phyloP scores from a whole-genome alignment of 64 coral and sea anemone species.

The Hydrozoanthus tunicans region DNA sequence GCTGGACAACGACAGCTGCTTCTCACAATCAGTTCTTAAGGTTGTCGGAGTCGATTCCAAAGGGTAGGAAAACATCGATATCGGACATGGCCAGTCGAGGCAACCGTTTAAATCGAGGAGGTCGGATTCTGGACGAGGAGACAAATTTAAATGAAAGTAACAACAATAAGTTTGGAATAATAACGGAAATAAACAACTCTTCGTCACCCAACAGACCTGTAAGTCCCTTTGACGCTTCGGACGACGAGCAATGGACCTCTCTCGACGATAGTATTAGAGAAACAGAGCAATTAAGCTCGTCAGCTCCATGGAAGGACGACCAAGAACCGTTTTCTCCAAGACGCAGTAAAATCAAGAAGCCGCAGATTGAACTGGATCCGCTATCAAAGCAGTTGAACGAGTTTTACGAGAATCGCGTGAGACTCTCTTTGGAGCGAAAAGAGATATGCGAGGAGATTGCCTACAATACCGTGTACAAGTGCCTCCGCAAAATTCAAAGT shows the following conservation, averaged over 20 bases:
- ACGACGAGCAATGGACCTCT: slow-evolving; percentile 72
- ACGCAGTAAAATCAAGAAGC: slow-evolving; percentile 83
- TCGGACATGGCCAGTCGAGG: slow-evolving; percentile 49
- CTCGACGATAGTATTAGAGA: slow-evolving; percentile 40
- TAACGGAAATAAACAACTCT: not conserved
- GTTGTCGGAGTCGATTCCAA: not conserved
- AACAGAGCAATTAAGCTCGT: slow-evolving; percentile 25
- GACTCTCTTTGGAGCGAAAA: slow-evolving; percentile 89
- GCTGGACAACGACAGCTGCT: not conserved
- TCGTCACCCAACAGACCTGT: slow-evolving; percentile 8
- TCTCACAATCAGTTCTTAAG: not conserved
- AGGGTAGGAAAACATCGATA: slow-evolving; percentile 3
- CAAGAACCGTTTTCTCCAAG: slow-evolving; percentile 45
- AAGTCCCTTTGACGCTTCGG: slow-evolving; percentile 44
- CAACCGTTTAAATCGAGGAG: slow-evolving; percentile 45
- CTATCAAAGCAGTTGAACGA: slow-evolving; percentile 83
- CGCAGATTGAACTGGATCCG: slow-evolving; percentile 83
- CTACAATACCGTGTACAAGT: slow-evolving; percentile 82
- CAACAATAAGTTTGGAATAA: slow-evolving; percentile 15
- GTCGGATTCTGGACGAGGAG: slow-evolving; percentile 35
- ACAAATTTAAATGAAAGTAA: slow-evolving; percentile 22
- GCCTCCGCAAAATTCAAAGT: slow-evolving; percentile 90
- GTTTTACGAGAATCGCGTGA: slow-evolving; percentile 96
- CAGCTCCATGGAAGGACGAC: slow-evolving; percentile 59
- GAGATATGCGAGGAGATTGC: slow-evolving; percentile 99